These are phyloP conservation scores for Drosophila athabasca DNA, from an alignment of 1,140 invertebrate genomes.

Conservation along the genomic window DNA sequence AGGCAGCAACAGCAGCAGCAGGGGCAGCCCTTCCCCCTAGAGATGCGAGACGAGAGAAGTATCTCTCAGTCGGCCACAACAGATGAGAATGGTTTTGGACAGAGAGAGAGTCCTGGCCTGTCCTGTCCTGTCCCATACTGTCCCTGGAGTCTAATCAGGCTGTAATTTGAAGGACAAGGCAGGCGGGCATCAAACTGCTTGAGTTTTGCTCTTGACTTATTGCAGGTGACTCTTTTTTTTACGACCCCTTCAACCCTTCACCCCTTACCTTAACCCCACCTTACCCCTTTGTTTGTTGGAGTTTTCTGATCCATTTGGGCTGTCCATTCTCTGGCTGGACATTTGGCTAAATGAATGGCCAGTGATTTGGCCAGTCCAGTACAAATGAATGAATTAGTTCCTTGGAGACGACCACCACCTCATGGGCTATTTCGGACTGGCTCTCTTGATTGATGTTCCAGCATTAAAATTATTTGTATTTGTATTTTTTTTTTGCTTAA, in stretches of 20 bases:
- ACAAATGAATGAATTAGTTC: conserved; percentile 79
- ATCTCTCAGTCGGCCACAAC: conserved; percentile 55
- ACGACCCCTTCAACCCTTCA: neutral
- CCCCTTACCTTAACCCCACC: no score
- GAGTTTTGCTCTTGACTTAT: conserved; percentile 63
- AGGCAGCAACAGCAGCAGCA: neutral
- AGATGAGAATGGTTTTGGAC: conserved; percentile 49
- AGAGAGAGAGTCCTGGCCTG: neutral
- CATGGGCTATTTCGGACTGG: neutral
- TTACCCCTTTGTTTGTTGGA: conserved; percentile 21
- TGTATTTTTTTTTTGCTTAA: conserved; percentile 47
- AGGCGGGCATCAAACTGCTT: conserved; percentile 56
- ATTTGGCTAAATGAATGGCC: conserved; percentile 71
- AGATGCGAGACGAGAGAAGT: conserved; percentile 1
- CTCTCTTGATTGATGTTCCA: conserved; percentile 30
- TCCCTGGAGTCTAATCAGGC: conserved; percentile 78
- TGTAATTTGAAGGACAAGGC: conserved; percentile 73
- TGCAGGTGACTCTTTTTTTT: conserved; percentile 62
- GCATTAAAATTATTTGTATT: conserved; percentile 39
- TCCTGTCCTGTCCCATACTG: neutral
- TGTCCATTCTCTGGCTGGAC: conserved; percentile 49
- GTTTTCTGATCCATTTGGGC: conserved; percentile 40
- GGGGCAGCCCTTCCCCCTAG: neutral
- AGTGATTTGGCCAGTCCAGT: conserved; percentile 54
- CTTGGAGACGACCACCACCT: conserved; percentile 51